These are phyloP conservation scores for Polypterus bichir DNA, from an alignment of 2,113 vertebrate genomes.

Conservation along the genomic window DNA sequence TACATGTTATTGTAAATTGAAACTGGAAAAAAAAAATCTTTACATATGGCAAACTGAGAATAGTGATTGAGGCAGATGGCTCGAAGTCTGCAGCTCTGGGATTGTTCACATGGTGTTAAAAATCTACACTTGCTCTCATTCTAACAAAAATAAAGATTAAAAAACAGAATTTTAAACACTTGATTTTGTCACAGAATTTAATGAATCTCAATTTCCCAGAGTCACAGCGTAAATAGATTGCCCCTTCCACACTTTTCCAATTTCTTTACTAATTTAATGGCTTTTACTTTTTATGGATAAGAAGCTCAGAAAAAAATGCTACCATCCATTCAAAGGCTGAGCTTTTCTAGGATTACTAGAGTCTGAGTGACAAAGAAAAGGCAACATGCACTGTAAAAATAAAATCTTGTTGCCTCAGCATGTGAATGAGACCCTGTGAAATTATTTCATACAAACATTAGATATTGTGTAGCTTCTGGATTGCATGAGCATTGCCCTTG, in stretches of 20 bases:
- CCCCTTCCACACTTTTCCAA: not conserved
- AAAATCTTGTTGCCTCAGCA: conserved; percentile 40
- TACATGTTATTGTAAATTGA: not conserved
- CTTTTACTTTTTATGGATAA: conserved; percentile 4
- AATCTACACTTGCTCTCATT: conserved; percentile 64
- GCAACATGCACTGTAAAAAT: conserved; percentile 21
- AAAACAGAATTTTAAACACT: conserved; percentile 46
- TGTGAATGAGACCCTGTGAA: no score
- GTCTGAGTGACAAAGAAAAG: not conserved
- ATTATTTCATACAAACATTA: no score
- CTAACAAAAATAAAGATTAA: conserved; percentile 67
- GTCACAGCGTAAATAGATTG: not conserved
- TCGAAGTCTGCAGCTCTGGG: conserved; percentile 65
- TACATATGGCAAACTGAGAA: conserved; percentile 56
- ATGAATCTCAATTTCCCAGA: not conserved
- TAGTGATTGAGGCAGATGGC: conserved; percentile 68
- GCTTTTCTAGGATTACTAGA: conserved; percentile 13
- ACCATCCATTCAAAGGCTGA: conserved; percentile 13
- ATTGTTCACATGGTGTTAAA: conserved; percentile 60
- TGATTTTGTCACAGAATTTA: conserved; percentile 1
- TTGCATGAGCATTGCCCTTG: no score
- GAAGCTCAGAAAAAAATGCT: not conserved
- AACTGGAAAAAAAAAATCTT: conserved; percentile 55
- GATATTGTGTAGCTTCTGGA: no score
- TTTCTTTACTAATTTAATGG: conserved; percentile 15